A percentile compares a stretch with the other conserved stretches of the same genome.
Conservation (phyloP, 2,888 invertebrate genomes). For the Ichneumoninae sp. region DNA sequence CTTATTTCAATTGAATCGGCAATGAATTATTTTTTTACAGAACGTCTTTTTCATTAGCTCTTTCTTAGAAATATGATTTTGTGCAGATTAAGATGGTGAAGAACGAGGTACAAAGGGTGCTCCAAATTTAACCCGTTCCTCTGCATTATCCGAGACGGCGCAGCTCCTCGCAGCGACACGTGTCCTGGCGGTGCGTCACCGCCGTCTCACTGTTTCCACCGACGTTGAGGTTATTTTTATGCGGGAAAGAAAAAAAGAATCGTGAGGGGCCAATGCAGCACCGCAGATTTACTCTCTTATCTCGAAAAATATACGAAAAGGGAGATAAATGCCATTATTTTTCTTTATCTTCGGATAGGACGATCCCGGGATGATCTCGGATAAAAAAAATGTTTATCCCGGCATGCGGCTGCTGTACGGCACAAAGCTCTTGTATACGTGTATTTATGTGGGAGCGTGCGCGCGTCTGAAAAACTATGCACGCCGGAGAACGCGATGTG, state of each 20-base stretch:
- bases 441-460: constrained; percentile 8
- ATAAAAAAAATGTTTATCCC: constrained; percentile 49
- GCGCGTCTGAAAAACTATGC: constrained; percentile 46
- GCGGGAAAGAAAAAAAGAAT: constrained; percentile 20
- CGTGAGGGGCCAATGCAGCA: constrained; percentile 16
- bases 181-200: background rate
- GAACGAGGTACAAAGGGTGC: background rate
- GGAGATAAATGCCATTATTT: constrained; percentile 65
- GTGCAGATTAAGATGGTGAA: background rate
- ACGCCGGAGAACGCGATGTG: background rate
- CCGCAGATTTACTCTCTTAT: constrained; percentile 58
- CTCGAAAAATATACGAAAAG: constrained; percentile 46
- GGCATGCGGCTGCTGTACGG: constrained; percentile 30
- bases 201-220: constrained; percentile 15
- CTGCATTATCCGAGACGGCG: background rate
- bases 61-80: background rate
- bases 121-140: constrained; percentile 10
- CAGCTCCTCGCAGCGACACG: background rate
- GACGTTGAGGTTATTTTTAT: constrained; percentile 52
- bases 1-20: no score
- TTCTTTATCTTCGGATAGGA: constrained; percentile 58
- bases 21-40: no score
- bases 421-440: constrained; percentile 10
- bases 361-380: constrained; percentile 48
- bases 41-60: background rate